Base-by-base conservation (phyloP, 2,888 invertebrate species). In the Galeruca laticollis region DNA sequence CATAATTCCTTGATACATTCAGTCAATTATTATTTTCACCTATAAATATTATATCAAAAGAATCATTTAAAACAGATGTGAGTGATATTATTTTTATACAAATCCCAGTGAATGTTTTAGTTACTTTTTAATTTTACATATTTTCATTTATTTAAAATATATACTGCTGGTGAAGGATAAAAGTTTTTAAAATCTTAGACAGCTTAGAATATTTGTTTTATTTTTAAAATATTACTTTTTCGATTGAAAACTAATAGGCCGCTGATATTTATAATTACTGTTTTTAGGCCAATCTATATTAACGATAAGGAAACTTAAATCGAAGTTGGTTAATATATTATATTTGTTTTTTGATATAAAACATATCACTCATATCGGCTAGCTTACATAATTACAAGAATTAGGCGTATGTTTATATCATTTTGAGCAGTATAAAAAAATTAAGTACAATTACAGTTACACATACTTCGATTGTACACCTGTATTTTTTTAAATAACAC, bases 381-480 rank as follows among this genome's bases (percentile, higher is more conserved):
- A 59, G 66, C 37, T 73, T 66, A 70, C 63, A 68, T 75, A 71
- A 69, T 68, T 72, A 74, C 71, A 70, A 54, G 64, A 65, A 75
- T 78, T 78, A 79, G 80, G 78, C 78, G 79, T 78, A 76, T 78
- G 76, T 76, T 76, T 77, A 81, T 77, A 81, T 67, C 74, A 73
- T 79, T 80, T 80, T 83, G 82, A 82, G 83, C 83, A 81, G 80
- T 82, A 81, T 80, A 79, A 78, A 79, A 57, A 81, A 81, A 80
- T 81, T 76, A 74, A 76, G 74, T 74, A 74, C 73, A 71, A 68
- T 71, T 74, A 74, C 71, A 72, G 68, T 72, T 74, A 72, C 68
- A 73, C 63, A 71, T 73, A 71, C 61, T 66, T 71, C 73, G 70
- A 75, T 73, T 75, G 74, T 73, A 71, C 73, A 73, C 65, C 56